Conservation (phyloP, 2,113 vertebrate species). For the Lophotis ruficrista region DNA sequence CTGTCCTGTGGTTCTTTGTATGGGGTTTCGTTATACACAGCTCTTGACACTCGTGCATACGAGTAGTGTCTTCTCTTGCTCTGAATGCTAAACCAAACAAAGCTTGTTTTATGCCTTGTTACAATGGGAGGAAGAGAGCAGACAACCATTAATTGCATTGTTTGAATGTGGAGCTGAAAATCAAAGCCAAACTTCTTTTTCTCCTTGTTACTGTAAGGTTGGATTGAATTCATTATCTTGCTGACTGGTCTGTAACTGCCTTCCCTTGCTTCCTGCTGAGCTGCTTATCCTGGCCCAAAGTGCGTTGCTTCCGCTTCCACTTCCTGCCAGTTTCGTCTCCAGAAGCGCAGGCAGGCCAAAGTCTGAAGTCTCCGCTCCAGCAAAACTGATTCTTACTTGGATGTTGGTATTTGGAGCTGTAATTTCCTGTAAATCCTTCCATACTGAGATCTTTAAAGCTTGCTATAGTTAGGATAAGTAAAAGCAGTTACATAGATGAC, state of each 20-base stretch:
- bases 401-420: background rate
- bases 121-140: constrained; percentile 40
- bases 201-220: background rate
- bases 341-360: background rate
- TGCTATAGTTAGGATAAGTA: background rate
- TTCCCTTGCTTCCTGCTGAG: constrained; percentile 25
- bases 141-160: background rate
- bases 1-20: background rate
- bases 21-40: background rate
- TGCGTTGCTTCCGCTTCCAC: constrained; percentile 49
- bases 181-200: constrained; percentile 3
- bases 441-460: background rate
- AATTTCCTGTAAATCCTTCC: constrained; percentile 26
- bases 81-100: constrained; percentile 16
- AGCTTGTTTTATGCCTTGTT: background rate
- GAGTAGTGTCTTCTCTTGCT: background rate
- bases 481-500: background rate
- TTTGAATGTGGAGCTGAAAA: constrained; percentile 25
- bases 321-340: constrained; percentile 31
- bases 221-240: constrained; percentile 20
- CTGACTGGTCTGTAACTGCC: background rate
- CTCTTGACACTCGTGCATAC: background rate
- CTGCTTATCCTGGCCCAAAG: background rate
- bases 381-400: background rate
- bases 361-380: background rate